phyloP scores from a whole-genome alignment of 2,888 invertebrate species.

The Vanessa cardui region DNA sequence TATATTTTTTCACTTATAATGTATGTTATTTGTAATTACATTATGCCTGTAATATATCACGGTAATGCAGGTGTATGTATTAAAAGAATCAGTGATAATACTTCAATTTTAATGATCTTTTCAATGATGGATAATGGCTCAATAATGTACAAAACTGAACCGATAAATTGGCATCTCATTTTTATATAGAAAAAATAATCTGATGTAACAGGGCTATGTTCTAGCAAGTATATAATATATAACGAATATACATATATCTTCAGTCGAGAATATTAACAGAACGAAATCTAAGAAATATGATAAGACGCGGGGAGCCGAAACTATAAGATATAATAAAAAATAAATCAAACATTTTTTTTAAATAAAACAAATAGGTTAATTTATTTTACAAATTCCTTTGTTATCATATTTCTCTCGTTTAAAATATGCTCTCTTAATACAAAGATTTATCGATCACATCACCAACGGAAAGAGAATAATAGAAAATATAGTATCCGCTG shows the following conservation, averaged over 20 bases:
- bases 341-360: slow-evolving; percentile 60
- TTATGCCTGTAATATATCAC: background rate
- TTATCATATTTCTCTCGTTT: slow-evolving; percentile 82
- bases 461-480: slow-evolving; percentile 68
- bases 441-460: slow-evolving; percentile 81
- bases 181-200: slow-evolving; percentile 78
- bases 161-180: slow-evolving; percentile 72
- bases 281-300: slow-evolving; percentile 67
- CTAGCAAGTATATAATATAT: slow-evolving; percentile 66
- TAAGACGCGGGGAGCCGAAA: slow-evolving; percentile 54
- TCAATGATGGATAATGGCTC: slow-evolving; percentile 66
- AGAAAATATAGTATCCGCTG: slow-evolving; percentile 61
- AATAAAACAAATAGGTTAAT: slow-evolving; percentile 83
- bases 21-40: background rate
- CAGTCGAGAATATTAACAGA: slow-evolving; percentile 52
- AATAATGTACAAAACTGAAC: slow-evolving; percentile 77
- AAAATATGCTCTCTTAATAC: slow-evolving; percentile 81
- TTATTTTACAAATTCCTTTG: slow-evolving; percentile 82
- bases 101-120: slow-evolving; percentile 70
- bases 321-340: slow-evolving; percentile 46
- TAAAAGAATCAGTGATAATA: slow-evolving; percentile 68
- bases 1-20: background rate
- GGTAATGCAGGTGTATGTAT: slow-evolving; percentile 44
- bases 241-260: slow-evolving; percentile 69
- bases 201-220: slow-evolving; percentile 73